phyloP scores from a whole-genome alignment of 2,888 invertebrate species.

The Luperina nickerlii region DNA sequence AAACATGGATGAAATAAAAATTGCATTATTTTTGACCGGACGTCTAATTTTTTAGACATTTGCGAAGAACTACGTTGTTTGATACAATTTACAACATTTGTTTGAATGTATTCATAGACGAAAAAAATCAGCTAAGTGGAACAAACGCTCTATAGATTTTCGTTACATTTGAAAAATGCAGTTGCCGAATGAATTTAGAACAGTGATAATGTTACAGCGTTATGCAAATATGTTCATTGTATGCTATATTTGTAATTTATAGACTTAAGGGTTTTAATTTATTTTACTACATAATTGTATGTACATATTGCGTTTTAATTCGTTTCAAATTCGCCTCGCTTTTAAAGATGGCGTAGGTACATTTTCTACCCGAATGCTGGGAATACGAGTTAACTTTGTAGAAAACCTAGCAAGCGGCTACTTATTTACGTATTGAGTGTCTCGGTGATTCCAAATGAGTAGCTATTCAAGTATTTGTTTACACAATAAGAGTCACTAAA shows the following conservation, averaged over 20 bases:
- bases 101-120: background rate
- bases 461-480: background rate
- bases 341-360: background rate
- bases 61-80: background rate
- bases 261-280: conserved; percentile 38
- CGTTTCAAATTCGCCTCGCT: background rate
- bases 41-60: too few relatives aligned
- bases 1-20: background rate
- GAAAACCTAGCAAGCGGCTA: background rate
- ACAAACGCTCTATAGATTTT: background rate
- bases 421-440: background rate
- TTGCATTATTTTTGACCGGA: background rate
- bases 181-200: background rate
- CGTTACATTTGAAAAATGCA: background rate
- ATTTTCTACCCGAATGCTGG: background rate
- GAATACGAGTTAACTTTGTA: background rate
- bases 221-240: conserved; percentile 14
- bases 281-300: conserved; percentile 17
- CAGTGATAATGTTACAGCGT: background rate
- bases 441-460: background rate
- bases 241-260: conserved; percentile 16
- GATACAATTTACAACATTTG: background rate
- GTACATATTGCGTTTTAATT: conserved; percentile 7
- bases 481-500: background rate
- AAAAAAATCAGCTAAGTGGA: background rate